Evolutionary conservation across 2,888 invertebrate species (phyloP).

Genomic region (Linnaemya vulpina): DNA sequence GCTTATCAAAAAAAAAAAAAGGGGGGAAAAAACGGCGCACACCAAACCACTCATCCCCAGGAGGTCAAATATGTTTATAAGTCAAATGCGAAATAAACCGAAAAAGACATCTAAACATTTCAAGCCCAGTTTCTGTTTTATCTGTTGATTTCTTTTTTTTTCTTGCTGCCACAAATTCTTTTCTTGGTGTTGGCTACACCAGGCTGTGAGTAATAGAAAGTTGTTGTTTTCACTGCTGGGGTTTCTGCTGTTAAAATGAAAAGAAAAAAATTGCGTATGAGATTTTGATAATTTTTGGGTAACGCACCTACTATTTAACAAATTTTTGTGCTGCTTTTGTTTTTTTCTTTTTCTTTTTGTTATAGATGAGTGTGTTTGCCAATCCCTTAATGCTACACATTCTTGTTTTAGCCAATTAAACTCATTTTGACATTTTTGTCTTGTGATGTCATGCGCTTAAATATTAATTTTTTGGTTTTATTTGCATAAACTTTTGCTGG

Average conservation of each 20-base stretch:
- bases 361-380: slow-evolving; percentile 70
- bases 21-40: too few relatives aligned
- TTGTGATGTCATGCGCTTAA: slow-evolving; percentile 71
- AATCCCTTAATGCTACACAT: slow-evolving; percentile 64
- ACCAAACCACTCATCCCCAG: slow-evolving; percentile 61
- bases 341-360: background rate
- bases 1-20: slow-evolving; percentile 57
- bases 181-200: background rate
- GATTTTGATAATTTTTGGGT: slow-evolving; percentile 34
- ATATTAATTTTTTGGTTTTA: slow-evolving; percentile 18
- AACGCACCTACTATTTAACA: slow-evolving; percentile 64
- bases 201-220: slow-evolving; percentile 50
- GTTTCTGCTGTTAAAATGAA: background rate
- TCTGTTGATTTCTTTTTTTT: background rate
- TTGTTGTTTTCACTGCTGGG: slow-evolving; percentile 39
- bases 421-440: slow-evolving; percentile 70
- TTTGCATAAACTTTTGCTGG: slow-evolving; percentile 2
- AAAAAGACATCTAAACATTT: slow-evolving; percentile 39
- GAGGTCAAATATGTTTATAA: slow-evolving; percentile 68
- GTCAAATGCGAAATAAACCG: slow-evolving; percentile 29
- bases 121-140: slow-evolving; percentile 48
- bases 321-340: slow-evolving; percentile 22
- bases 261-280: slow-evolving; percentile 45
- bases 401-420: slow-evolving; percentile 57
- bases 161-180: background rate